Conservation (phyloP, 1,140 invertebrate species). For the Theocolax elegans region DNA sequence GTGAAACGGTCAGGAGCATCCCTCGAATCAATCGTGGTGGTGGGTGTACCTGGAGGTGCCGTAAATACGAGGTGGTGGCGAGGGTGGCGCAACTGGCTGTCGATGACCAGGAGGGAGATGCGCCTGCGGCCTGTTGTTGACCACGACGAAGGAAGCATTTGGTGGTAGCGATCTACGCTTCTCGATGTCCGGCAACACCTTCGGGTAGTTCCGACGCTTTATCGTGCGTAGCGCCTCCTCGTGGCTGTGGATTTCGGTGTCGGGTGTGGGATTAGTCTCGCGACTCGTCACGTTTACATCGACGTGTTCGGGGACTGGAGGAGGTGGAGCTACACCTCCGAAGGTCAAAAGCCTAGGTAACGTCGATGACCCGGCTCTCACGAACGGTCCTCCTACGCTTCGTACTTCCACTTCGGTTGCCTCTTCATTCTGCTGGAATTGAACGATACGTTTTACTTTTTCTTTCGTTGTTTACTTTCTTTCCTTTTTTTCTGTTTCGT, state of each 20-base stretch:
- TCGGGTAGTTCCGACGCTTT: conserved; percentile 81
- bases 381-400: not conserved
- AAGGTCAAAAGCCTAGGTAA: conserved; percentile 15
- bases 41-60: conserved; percentile 52
- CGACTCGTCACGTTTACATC: conserved; percentile 82
- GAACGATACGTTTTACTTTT: not conserved
- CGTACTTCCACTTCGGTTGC: not conserved
- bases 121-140: not conserved
- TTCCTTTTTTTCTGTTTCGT: not conserved
- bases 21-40: too few species aligned
- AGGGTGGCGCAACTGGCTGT: conserved; percentile 45
- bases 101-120: not conserved
- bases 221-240: conserved; percentile 79
- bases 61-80: conserved; percentile 58
- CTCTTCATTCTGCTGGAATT: not conserved
- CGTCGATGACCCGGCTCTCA: not conserved
- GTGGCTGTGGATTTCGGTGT: conserved; percentile 62
- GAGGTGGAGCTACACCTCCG: not conserved
- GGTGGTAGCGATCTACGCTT: conserved; percentile 62
- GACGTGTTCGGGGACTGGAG: not conserved
- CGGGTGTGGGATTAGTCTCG: conserved; percentile 47
- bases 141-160: conserved; percentile 33
- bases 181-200: conserved; percentile 79
- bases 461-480: not conserved
- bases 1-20: too few species aligned